Base-by-base conservation (phyloP, 2,888 invertebrate species). In the Aphrophora alni region DNA sequence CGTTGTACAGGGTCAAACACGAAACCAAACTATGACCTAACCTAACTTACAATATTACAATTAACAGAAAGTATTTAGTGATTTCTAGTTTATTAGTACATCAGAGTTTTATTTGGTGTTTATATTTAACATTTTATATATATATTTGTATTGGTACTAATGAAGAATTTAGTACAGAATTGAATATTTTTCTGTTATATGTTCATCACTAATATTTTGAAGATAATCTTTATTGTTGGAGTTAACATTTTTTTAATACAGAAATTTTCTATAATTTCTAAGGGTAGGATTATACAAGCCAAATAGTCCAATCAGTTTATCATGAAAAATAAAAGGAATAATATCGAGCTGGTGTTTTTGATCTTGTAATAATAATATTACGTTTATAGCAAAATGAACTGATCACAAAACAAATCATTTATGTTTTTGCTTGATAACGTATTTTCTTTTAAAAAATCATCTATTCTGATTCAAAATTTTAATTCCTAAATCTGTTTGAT, bases 1-100 rank as follows among this genome's bases (percentile, higher is more conserved):
- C 84, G 26, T 81, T 81, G 73, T 81, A 84, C 25, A 59, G 83
- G 77, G 81, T 83, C 14, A 84, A 83, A 74, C 93, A 92, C 0
- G 92, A 93, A 88, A 93, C 92, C 26, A 92, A 92, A 85, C 88
- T 90, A 86, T 90, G 87, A 88, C 75, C 38, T 14, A 12, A 25
- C 59, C 33, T 68, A 33, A 27, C 26, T 21, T 59, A 0, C 75
- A 51, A 1, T 44, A 71, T 59, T 59, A 59, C 21, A 21, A 7
- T 59, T 12, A 59, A 21, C 21, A 21, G 14, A 21, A 59, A 21
- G 10, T 33, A 8, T 59, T n/a, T 59, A 59, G 21, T 59, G 21
- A 21, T 59, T 59, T 21, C 21, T 59, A 59, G 59, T 21, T 59
- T 59, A 59, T 59, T 21, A 21, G n/a, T 59, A 21, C 59, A 59